A percentile compares a stretch with the other conserved stretches of the same genome.
Evolutionary conservation across 2,113 vertebrate genomes (phyloP).

Genomic region (Pionites leucogaster): DNA sequence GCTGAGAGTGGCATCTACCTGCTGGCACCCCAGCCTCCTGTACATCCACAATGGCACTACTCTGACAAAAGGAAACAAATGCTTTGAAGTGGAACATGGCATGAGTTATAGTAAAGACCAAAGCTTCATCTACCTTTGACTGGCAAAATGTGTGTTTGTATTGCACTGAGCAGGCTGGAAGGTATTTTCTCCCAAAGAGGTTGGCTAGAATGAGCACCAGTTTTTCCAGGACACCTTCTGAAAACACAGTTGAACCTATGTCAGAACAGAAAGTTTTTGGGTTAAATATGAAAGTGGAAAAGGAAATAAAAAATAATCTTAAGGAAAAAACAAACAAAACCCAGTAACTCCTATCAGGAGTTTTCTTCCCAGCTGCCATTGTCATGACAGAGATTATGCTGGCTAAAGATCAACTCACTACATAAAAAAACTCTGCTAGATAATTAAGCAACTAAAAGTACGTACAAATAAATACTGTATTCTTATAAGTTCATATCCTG

Average conservation of each 20-base stretch:
- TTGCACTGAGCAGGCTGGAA: conserved; percentile 17
- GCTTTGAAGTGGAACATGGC: not conserved
- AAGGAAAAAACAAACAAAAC: not conserved
- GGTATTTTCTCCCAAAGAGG: conserved; percentile 36
- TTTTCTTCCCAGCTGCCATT: not conserved
- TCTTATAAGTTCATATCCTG: not conserved
- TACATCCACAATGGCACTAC: not conserved
- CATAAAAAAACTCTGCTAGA: not conserved
- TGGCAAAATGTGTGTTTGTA: not conserved
- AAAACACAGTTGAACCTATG: conserved; percentile 45
- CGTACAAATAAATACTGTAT: not conserved
- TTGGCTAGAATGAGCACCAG: conserved; percentile 62
- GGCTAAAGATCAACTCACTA: not conserved
- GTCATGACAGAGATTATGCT: not conserved
- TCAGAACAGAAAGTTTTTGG: not conserved
- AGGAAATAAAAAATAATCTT: not conserved
- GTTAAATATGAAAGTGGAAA: not conserved
- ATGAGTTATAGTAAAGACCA: not conserved
- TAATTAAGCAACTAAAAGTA: not conserved
- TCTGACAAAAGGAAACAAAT: not conserved
- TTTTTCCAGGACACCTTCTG: conserved; percentile 53
- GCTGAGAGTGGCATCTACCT: not conserved
- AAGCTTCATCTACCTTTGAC: conserved; percentile 40
- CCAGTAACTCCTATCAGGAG: not conserved
- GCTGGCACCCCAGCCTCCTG: not conserved